Percentiles rank a stretch among this genome's conserved stretches.
Evolutionary conservation across 2,797 vertebrate genomes (phyloP).

Genomic region (Microcaecilia unicolor): DNA sequence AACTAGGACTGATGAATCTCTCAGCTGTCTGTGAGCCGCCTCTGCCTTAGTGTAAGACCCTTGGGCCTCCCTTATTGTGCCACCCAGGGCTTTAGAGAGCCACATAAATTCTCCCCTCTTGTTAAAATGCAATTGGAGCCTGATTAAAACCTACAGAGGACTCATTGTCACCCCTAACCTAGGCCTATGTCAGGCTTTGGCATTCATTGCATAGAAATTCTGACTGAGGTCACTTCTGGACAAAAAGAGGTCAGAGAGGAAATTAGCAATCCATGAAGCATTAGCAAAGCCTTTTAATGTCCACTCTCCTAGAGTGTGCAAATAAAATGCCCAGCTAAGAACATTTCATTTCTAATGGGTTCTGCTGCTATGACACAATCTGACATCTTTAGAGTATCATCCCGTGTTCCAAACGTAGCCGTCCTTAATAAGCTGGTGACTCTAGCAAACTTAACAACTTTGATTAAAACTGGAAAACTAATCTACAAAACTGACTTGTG

Average conservation of each 20-base stretch:
- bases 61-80: conserved; percentile 44
- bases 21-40: too few relatives aligned
- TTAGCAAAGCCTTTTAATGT: conserved; percentile 67
- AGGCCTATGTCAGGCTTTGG: conserved; percentile 70
- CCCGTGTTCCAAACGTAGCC: not conserved
- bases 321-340: conserved; percentile 66
- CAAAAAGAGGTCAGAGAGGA: conserved; percentile 82
- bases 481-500: too few relatives aligned
- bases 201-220: conserved; percentile 63
- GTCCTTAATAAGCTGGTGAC: not conserved
- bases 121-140: conserved; percentile 54
- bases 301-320: conserved; percentile 65
- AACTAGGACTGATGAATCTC: too few relatives aligned
- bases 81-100: conserved; percentile 44
- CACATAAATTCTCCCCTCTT: conserved; percentile 52
- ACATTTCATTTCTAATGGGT: conserved; percentile 36
- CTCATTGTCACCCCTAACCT: conserved; percentile 63
- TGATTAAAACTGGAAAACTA: too few relatives aligned
- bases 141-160: conserved; percentile 58
- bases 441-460: not conserved
- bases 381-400: not conserved
- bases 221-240: conserved; percentile 66
- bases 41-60: conserved; percentile 50
- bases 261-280: conserved; percentile 86
- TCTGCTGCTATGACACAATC: conserved; percentile 31